Base-by-base conservation (phyloP, 2,797 vertebrate genomes). In the Garrulus glandarius region DNA sequence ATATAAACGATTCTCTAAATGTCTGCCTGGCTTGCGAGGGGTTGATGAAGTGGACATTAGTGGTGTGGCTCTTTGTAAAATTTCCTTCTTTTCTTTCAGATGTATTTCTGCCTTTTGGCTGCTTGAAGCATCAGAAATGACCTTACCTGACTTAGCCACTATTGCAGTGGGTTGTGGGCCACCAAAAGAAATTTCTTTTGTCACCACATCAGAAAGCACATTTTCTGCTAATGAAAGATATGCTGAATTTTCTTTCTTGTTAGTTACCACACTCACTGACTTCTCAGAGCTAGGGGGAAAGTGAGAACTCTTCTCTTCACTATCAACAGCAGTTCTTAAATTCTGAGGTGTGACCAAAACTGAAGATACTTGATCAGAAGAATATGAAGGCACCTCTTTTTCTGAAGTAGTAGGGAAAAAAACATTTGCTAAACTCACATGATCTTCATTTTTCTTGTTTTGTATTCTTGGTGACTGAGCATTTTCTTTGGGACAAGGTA, bases 381-480 rank as follows among this genome's bases (percentile, higher is more conserved):
- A 78, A 81, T 71, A 84, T 4, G 78, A 44, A 61, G 49, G 29
- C 24, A 81, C 26, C 36, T 91, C 79, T 78, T 97, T 94, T 95
- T 85, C 94, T 53, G 67, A 90, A 96, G 85, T 46, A 82, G 52
- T 59, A 50, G 93, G 83, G 44, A 36, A 92, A 79, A 84, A 91
- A 64, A 32, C 36, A 34, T 88, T 82, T 82, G 52, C 91, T 84
- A 60, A 82, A 74, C 80, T 79, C 37, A 79, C 23, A 24, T 14
- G 67, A 65, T 72, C 95, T 92, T 97, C 87, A 2, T 87, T 92
- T 83, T 89, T 87, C 56, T 89, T 92, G 60, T 37, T 83, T 67
- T 2, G 43, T 83, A 49, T 69, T 85, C 56, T 78, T 63, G 88
- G 83, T 34, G 87, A 65, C 50, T 89, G 84, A 60, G 34, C 43